Evolutionary conservation across 1,140 invertebrate species (phyloP).

Genomic region (Calliopsis andreniformis): DNA sequence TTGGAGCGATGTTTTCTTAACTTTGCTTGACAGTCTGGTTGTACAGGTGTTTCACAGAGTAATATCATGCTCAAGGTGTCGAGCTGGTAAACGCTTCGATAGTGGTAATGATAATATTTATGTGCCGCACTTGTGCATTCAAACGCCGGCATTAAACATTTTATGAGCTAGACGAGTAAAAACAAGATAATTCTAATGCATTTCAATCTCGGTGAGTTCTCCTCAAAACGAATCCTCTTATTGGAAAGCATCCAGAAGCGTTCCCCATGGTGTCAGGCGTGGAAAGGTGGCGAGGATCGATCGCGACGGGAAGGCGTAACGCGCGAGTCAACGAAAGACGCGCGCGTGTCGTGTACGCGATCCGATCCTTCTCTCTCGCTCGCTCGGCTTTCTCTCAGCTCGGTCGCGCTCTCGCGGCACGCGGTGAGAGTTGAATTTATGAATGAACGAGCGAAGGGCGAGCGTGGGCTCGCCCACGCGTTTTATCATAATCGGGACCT

Average conservation of each 20-base stretch:
- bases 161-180: too few species aligned
- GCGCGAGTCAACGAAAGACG: conserved; percentile 59
- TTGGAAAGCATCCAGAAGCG: too few species aligned
- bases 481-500: conserved; percentile 67
- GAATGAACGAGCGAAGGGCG: conserved; percentile 67
- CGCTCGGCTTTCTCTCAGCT: conserved; percentile 14
- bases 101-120: too few species aligned
- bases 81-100: neutral
- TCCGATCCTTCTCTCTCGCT: conserved; percentile 39
- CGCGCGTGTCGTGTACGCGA: conserved; percentile 62
- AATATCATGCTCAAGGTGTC: neutral
- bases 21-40: too few species aligned
- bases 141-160: too few species aligned
- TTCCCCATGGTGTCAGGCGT: neutral
- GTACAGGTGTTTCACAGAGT: too few species aligned
- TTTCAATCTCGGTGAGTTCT: too few species aligned
- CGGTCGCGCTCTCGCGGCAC: conserved; percentile 24
- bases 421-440: conserved; percentile 67
- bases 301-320: conserved; percentile 65
- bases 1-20: neutral
- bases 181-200: too few species aligned
- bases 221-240: too few species aligned
- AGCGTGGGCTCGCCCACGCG: conserved; percentile 64
- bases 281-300: neutral
- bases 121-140: too few species aligned